Conservation (phyloP, 2,888 invertebrate genomes). For the Temnothorax unifasciatus region DNA sequence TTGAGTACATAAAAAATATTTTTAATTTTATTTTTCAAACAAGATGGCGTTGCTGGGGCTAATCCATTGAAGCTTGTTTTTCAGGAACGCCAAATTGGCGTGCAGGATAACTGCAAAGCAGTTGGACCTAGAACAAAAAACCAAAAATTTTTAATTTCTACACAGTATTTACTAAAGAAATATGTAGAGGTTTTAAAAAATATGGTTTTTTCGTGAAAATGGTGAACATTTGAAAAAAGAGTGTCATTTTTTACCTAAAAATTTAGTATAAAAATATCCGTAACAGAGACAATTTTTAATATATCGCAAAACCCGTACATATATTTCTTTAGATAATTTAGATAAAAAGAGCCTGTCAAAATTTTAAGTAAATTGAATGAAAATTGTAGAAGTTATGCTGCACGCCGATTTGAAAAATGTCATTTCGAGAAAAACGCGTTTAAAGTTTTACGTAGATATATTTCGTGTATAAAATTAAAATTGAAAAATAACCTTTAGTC, state of each 20-base stretch:
- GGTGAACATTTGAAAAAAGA: not conserved
- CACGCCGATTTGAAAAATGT: not conserved
- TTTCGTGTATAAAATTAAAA: too few relatives aligned
- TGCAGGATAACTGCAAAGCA: not conserved
- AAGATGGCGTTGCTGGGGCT: not conserved
- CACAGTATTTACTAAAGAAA: not conserved
- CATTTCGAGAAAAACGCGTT: not conserved
- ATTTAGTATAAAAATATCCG: not conserved
- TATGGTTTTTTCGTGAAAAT: not conserved
- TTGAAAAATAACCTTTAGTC: too few relatives aligned
- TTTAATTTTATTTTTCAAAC: not conserved
- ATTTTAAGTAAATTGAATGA: not conserved
- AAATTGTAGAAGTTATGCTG: constrained; percentile 1
- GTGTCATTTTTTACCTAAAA: not conserved
- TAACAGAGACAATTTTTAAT: not conserved
- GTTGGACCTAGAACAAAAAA: too few relatives aligned
- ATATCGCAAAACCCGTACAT: not conserved
- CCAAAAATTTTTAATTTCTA: too few relatives aligned
- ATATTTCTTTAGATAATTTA: not conserved
- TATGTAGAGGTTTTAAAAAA: not conserved
- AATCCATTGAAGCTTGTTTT: not conserved
- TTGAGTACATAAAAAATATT: not conserved
- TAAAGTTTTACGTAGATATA: not conserved
- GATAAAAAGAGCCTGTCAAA: not conserved
- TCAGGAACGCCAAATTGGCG: not conserved